Evolutionary conservation across 2,888 invertebrate species (phyloP).

Genomic region (Schizaphis graminum): DNA sequence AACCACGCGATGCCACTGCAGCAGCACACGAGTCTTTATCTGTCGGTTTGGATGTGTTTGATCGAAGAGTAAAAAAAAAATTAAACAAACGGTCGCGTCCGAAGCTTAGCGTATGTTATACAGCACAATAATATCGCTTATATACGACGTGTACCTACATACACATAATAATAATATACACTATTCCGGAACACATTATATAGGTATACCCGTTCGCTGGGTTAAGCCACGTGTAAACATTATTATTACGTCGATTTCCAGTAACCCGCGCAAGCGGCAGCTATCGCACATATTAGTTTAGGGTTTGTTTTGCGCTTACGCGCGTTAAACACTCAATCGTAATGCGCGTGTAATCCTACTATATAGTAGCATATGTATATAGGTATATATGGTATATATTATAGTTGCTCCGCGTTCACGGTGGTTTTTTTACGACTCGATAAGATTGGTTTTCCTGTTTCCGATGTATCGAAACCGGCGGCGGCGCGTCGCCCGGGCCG

Average conservation of each 20-base stretch:
- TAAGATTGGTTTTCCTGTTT: conserved; percentile 63
- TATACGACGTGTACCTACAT: background rate
- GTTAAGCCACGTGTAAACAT: conserved; percentile 45
- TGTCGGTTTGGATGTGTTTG: background rate
- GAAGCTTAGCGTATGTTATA: conserved; percentile 17
- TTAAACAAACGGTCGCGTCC: conserved; percentile 27
- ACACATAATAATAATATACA: background rate
- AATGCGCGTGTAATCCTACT: background rate
- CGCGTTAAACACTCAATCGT: background rate
- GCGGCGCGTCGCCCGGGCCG: background rate
- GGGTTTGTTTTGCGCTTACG: conserved; percentile 45
- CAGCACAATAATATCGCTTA: background rate
- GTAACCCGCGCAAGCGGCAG: background rate
- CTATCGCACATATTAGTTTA: background rate
- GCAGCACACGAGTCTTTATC: background rate
- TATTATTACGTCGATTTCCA: conserved; percentile 43
- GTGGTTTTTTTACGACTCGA: conserved; percentile 45
- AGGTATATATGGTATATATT: background rate
- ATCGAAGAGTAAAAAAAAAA: conserved; percentile 39
- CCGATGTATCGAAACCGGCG: conserved; percentile 13
- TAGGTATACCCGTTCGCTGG: background rate
- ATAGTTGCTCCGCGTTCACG: background rate
- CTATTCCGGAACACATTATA: background rate
- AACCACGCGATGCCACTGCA: background rate
- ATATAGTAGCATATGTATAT: background rate